Evolutionary conservation across 2,888 invertebrate genomes (phyloP).

Genomic region (Prosapia bicincta): DNA sequence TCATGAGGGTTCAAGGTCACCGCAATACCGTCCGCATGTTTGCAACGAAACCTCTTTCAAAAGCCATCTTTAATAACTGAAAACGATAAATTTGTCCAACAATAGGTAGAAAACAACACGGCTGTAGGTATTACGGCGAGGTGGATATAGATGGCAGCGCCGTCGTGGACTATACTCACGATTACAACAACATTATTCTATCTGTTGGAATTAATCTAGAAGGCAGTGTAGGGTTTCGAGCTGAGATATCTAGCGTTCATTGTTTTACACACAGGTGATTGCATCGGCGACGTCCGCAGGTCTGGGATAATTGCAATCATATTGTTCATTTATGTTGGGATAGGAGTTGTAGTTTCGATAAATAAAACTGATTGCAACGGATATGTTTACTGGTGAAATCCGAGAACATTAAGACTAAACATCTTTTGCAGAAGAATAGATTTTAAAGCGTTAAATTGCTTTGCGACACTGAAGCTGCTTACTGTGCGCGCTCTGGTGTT

Average conservation of each 20-base stretch:
- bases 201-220: background rate
- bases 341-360: no score
- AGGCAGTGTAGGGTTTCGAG: background rate
- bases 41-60: background rate
- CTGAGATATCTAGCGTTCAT: background rate
- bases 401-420: no score
- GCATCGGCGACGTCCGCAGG: background rate
- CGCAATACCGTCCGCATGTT: background rate
- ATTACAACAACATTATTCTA: background rate
- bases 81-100: background rate
- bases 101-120: background rate
- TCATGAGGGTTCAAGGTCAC: background rate
- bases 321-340: no score
- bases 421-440: no score
- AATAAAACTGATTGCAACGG: no score
- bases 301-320: background rate
- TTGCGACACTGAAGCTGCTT: no score
- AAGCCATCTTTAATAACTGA: background rate
- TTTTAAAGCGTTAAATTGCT: no score
- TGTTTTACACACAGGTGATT: background rate
- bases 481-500: no score
- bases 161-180: background rate
- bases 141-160: background rate
- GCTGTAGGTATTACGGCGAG: background rate
- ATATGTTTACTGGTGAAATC: no score